phyloP scores from a whole-genome alignment of 2,888 invertebrate species.

The Euclidia mi region DNA sequence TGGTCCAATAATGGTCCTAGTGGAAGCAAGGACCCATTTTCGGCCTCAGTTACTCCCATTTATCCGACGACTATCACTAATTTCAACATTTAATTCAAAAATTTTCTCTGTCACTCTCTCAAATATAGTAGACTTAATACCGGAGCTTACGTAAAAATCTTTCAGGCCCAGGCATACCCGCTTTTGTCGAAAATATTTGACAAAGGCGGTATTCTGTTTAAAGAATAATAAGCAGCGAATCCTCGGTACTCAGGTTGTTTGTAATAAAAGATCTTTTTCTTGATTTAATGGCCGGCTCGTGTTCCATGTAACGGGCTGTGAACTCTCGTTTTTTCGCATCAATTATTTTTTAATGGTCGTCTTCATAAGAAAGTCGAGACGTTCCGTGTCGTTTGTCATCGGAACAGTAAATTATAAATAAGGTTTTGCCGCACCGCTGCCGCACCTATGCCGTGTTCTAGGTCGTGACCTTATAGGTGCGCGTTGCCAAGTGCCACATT shows the following conservation, averaged over 20 bases:
- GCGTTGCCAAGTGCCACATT: conserved; percentile 49
- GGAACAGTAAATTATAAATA: conserved; percentile 35
- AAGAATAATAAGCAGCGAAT: conserved; percentile 41
- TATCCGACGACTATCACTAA: too few relatives aligned
- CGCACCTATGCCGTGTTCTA: conserved; percentile 52
- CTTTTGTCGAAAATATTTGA: conserved; percentile 29
- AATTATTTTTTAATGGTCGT: conserved; percentile 44
- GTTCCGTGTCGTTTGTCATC: conserved; percentile 29
- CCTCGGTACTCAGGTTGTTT: conserved; percentile 42
- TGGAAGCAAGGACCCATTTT: too few relatives aligned
- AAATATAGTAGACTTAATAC: too few relatives aligned
- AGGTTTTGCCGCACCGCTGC: conserved; percentile 47
- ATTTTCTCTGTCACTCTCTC: too few relatives aligned
- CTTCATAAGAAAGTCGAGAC: conserved; percentile 31
- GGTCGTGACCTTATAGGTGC: conserved; percentile 52
- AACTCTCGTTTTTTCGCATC: conserved; percentile 36
- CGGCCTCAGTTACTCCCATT: too few relatives aligned
- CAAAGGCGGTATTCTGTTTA: conserved; percentile 38
- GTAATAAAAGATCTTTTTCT: conserved; percentile 44
- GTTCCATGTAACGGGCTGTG: conserved; percentile 24
- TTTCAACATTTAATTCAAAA: too few relatives aligned
- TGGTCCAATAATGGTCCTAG: too few relatives aligned
- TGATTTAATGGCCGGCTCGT: conserved; percentile 39
- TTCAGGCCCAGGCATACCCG: conserved; percentile 19
- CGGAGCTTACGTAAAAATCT: conserved; percentile 30